phyloP scores from a whole-genome alignment of 2,888 invertebrate species.

The Hyposoter didymator region DNA sequence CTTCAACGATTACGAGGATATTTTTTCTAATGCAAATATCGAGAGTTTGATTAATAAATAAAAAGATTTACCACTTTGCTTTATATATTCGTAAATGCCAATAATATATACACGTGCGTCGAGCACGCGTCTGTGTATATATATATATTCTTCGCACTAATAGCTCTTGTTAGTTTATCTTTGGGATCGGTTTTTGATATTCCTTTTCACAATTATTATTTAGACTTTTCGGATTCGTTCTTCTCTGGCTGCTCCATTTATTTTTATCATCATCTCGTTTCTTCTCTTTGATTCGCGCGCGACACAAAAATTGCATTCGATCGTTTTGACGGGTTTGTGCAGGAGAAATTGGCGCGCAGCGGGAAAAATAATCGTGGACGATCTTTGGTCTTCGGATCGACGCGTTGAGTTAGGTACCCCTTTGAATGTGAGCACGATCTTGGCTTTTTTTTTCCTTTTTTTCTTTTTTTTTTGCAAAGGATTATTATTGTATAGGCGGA shows the following conservation, averaged over 20 bases:
- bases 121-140: background rate
- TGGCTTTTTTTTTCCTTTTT: slow-evolving; percentile 35
- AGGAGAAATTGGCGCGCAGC: slow-evolving; percentile 26
- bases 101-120: slow-evolving; percentile 23
- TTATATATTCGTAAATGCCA: background rate
- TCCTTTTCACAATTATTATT: slow-evolving; percentile 39
- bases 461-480: slow-evolving; percentile 37
- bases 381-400: slow-evolving; percentile 57
- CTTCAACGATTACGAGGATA: slow-evolving; percentile 45
- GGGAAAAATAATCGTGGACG: slow-evolving; percentile 30
- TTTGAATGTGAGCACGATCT: slow-evolving; percentile 66
- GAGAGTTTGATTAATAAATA: slow-evolving; percentile 50
- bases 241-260: slow-evolving; percentile 9
- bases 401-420: slow-evolving; percentile 66
- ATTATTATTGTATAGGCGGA: slow-evolving; percentile 43
- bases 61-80: slow-evolving; percentile 42
- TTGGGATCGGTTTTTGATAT: slow-evolving; percentile 66
- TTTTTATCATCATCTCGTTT: slow-evolving; percentile 8
- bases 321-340: slow-evolving; percentile 1
- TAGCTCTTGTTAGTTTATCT: slow-evolving; percentile 57
- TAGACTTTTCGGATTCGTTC: slow-evolving; percentile 58
- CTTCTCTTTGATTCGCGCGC: background rate
- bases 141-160: slow-evolving; percentile 41
- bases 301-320: background rate
- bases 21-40: slow-evolving; percentile 42